phyloP scores from a whole-genome alignment of 1,140 invertebrate species.

The Scaptomyza hsui region DNA sequence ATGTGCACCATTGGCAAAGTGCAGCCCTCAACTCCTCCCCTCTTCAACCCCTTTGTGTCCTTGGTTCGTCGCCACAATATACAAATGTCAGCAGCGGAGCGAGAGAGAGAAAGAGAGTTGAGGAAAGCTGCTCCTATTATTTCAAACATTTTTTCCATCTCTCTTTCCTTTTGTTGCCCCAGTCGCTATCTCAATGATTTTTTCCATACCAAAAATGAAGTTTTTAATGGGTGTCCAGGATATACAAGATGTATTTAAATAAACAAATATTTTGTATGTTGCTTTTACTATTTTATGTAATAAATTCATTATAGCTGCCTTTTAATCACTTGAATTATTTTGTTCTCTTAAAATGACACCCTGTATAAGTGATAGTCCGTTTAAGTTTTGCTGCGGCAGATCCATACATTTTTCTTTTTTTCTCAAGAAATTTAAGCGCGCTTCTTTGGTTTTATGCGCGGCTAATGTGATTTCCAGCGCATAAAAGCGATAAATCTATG shows the following conservation, averaged over 20 bases:
- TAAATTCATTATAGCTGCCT: too few relatives aligned
- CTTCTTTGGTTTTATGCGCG: slow-evolving; percentile 69
- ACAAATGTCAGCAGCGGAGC: slow-evolving; percentile 3
- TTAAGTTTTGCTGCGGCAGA: slow-evolving; percentile 30
- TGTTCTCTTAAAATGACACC: slow-evolving; percentile 16
- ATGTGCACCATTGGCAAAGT: slow-evolving; percentile 60
- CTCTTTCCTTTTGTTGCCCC: slow-evolving; percentile 1
- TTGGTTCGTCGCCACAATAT: slow-evolving; percentile 20
- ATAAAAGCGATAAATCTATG: slow-evolving; percentile 78
- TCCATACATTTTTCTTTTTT: slow-evolving; percentile 51
- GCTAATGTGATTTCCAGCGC: slow-evolving; percentile 77
- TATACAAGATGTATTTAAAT: background rate
- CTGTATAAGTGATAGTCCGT: slow-evolving; percentile 36
- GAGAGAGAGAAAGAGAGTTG: background rate
- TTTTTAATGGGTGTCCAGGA: slow-evolving; percentile 10
- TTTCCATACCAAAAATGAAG: slow-evolving; percentile 6
- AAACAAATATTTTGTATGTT: too few relatives aligned
- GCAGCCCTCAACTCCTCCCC: background rate
- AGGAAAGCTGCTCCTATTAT: slow-evolving; percentile 44
- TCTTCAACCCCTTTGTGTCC: slow-evolving; percentile 1
- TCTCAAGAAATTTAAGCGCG: slow-evolving; percentile 55
- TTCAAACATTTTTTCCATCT: slow-evolving; percentile 48
- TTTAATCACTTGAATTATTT: background rate
- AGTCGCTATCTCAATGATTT: slow-evolving; percentile 25
- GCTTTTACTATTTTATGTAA: too few relatives aligned